Evolutionary conservation across 2,797 vertebrate species (phyloP).

Genomic region (Pipistrellus kuhlii): DNA sequence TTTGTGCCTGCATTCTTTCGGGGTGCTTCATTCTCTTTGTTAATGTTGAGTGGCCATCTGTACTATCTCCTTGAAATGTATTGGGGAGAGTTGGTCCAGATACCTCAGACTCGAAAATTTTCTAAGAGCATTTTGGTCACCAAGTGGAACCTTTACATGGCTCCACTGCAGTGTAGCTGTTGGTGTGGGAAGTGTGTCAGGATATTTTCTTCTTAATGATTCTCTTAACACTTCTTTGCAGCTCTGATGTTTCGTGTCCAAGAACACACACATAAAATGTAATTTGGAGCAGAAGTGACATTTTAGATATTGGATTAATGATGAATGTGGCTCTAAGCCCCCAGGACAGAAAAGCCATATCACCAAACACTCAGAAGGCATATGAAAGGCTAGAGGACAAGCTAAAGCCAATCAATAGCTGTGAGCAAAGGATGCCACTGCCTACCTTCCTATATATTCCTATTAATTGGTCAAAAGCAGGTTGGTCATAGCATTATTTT

Average conservation of each 20-base stretch:
- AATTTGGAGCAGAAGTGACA: background rate
- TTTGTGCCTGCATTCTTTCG: background rate
- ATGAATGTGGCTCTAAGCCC: background rate
- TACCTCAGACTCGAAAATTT: background rate
- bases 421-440: background rate
- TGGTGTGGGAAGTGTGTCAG: background rate
- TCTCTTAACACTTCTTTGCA: background rate
- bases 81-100: background rate
- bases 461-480: background rate
- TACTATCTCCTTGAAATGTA: background rate
- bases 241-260: background rate
- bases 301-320: slow-evolving; percentile 34
- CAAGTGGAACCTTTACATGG: background rate
- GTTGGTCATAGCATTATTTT: background rate
- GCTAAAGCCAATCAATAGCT: background rate
- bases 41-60: background rate
- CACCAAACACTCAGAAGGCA: background rate
- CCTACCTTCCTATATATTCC: background rate
- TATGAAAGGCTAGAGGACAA: background rate
- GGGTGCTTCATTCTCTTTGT: background rate
- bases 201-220: slow-evolving; percentile 43
- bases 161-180: background rate
- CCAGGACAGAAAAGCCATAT: background rate
- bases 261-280: slow-evolving; percentile 3
- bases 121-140: background rate